Evolutionary conservation across 2,113 vertebrate genomes (phyloP).

Genomic region (Bos javanicus): DNA sequence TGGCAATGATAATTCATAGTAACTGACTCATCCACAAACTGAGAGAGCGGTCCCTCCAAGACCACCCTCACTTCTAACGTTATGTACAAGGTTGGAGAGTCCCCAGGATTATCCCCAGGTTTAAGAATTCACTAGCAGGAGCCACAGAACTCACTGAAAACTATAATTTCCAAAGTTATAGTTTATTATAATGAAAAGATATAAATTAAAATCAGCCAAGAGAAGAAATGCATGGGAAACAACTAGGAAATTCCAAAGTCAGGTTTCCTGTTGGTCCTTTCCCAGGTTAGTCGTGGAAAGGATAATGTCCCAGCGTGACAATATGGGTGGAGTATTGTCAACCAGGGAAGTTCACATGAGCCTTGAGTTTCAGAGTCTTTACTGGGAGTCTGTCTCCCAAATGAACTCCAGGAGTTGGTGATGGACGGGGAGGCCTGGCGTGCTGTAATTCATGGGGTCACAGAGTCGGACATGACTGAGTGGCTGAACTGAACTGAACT

Average conservation of each 20-base stretch:
- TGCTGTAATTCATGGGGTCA: too few species aligned
- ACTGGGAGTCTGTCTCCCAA: neutral
- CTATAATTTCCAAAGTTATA: neutral
- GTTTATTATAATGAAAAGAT: neutral
- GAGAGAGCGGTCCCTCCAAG: neutral
- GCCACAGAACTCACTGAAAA: neutral
- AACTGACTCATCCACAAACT: neutral
- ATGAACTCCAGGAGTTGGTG: too few species aligned
- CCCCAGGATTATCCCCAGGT: neutral
- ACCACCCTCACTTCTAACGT: neutral
- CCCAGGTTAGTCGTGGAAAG: neutral
- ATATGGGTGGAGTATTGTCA: neutral
- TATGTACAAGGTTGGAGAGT: neutral
- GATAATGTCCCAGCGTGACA: neutral
- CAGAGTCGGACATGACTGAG: too few species aligned
- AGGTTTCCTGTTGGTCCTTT: neutral
- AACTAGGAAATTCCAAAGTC: neutral
- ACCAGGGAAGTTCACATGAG: neutral
- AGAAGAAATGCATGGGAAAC: neutral
- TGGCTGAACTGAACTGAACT: too few species aligned
- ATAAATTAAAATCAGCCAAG: neutral
- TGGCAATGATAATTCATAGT: neutral
- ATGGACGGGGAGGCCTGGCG: too few species aligned
- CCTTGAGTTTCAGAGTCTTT: neutral
- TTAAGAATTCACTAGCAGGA: neutral